phyloP scores from a whole-genome alignment of 2,888 invertebrate species.

The Melanophora roralis region DNA sequence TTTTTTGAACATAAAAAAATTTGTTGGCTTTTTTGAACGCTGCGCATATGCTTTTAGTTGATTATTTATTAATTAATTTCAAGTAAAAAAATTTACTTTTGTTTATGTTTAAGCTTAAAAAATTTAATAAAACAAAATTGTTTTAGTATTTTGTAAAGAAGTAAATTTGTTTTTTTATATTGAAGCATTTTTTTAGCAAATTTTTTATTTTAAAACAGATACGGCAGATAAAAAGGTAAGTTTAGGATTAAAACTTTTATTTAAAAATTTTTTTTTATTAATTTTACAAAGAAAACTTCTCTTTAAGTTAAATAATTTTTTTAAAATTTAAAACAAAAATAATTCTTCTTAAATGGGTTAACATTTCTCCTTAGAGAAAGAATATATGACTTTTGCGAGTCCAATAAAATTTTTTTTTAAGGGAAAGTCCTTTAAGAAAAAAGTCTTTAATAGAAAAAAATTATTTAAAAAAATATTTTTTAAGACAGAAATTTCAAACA shows the following conservation, averaged over 20 bases:
- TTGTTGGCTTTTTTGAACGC: slow-evolving; percentile 55
- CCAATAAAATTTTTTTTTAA: no score
- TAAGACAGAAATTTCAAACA: no score
- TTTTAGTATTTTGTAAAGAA: slow-evolving; percentile 33
- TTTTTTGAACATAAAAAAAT: slow-evolving; percentile 6
- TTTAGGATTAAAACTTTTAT: neutral
- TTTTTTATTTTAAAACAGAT: slow-evolving; percentile 23
- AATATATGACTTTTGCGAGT: no score
- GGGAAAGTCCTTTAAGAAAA: no score
- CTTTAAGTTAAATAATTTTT: neutral
- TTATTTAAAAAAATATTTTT: no score
- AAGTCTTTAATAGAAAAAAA: no score
- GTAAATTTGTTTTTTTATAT: slow-evolving; percentile 31
- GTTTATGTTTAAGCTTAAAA: neutral
- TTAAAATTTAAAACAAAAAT: neutral
- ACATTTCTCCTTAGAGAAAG: no score
- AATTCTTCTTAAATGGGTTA: no score
- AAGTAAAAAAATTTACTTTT: neutral
- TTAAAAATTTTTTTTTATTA: no score
- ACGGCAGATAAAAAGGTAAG: slow-evolving; percentile 21
- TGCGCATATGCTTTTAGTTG: slow-evolving; percentile 63
- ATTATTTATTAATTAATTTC: slow-evolving; percentile 9
- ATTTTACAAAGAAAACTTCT: no score
- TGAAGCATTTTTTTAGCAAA: neutral
- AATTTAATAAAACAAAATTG: slow-evolving; percentile 16